Base-by-base conservation (phyloP, 2,888 invertebrate genomes). In the Scaptomyza tumidula region DNA sequence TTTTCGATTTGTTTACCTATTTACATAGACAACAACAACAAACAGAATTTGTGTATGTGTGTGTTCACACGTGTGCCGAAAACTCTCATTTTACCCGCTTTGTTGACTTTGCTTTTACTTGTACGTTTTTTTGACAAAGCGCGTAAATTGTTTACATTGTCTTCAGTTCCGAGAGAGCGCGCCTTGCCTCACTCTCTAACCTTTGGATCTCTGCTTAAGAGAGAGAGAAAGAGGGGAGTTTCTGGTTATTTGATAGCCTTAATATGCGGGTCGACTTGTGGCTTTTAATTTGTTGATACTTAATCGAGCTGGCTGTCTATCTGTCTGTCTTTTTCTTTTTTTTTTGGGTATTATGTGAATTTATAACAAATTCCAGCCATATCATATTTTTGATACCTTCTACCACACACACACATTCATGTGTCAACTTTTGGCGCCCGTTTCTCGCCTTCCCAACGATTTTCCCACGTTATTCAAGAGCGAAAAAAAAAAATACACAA, bases 11-110 rank as follows among this genome's bases (percentile, higher is more conserved):
- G 88, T 80, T 80, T 77, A 80, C 69, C 81, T 88, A 83, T 83
- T 83, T 83, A 68, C 88, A 68, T 65, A 80, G 84, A 68, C 88
- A 80, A 82, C 74, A 86, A 66, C 71, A 88, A 75, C 29, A 29
- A 88, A 75, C 29, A 29, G 58, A 50, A 55, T 66, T 13, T 49
- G 33, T 49, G 33, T 31, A 13, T 33, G n/a, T n/a, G 10, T 45
- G 11, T 50, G 16, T 72, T 82, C 80, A 83, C 83, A 83, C 88
- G 78, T 80, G 78, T 77, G 74, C 69, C 74, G 39, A 58, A 74
- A 63, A 61, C 58, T 43, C 52, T 55, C 27, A 39, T 48, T 56
- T 37, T 5, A 7, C 11, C 11, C 14, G 9, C 56, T 16, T 52
- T 80, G 66, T 77, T 80, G 80, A 78, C 64, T 86, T 64, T 80